Conservation (phyloP, 1,140 invertebrate species). For the Harlomillsia oculata region DNA sequence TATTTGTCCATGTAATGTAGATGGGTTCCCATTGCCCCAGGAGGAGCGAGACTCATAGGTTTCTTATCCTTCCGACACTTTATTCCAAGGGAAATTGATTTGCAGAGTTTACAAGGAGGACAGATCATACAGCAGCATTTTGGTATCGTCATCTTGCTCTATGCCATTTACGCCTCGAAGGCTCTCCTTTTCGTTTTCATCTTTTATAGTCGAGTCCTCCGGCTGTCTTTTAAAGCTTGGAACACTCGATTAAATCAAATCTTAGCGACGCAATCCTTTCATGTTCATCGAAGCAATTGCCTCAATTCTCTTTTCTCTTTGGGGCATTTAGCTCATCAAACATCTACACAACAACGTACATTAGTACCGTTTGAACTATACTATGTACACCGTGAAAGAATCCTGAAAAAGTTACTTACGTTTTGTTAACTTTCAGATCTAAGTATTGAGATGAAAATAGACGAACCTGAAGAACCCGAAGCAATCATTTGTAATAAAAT, state of each 20-base stretch:
- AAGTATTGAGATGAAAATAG: not conserved
- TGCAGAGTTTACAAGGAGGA: not conserved
- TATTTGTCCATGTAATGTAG: no score
- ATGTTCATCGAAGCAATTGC: no score
- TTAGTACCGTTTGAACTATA: not conserved
- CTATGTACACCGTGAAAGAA: not conserved
- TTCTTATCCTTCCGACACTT: slow-evolving; percentile 21
- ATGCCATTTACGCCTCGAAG: slow-evolving; percentile 28
- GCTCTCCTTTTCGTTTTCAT: slow-evolving; percentile 25
- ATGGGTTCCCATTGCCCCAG: slow-evolving; percentile 5
- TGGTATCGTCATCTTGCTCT: slow-evolving; percentile 19
- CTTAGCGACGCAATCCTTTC: no score
- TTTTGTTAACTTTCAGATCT: not conserved
- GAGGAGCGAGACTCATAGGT: slow-evolving; percentile 18
- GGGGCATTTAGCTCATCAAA: not conserved
- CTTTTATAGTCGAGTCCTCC: slow-evolving; percentile 23
- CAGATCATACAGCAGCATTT: no score
- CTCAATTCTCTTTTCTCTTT: no score
- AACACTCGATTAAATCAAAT: slow-evolving; percentile 10
- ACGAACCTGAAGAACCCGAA: not conserved
- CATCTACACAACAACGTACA: not conserved
- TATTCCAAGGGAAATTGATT: not conserved
- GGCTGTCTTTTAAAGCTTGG: slow-evolving; percentile 22
- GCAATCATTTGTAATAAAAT: slow-evolving; percentile 10
- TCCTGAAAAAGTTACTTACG: not conserved